Conservation (phyloP, 2,888 invertebrate species). For the Cremastinae sp. region DNA sequence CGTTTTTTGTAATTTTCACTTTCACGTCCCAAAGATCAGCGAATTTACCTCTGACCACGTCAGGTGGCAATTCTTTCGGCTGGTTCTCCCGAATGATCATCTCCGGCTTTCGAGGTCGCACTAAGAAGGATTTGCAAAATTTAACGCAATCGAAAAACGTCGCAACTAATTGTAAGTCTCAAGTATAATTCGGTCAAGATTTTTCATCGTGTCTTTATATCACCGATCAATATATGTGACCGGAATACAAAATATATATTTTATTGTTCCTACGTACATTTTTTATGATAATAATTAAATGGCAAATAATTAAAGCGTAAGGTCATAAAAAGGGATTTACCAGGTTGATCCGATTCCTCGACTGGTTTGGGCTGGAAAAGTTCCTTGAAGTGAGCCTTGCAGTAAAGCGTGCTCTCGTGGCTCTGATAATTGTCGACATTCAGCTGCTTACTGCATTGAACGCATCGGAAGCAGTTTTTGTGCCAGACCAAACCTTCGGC, state of each 20-base stretch:
- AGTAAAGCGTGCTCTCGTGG: constrained; percentile 94
- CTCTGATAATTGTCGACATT: constrained; percentile 96
- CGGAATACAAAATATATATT: too few relatives aligned
- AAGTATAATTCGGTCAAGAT: too few relatives aligned
- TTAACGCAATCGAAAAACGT: constrained; percentile 25
- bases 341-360: constrained; percentile 86
- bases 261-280: too few relatives aligned
- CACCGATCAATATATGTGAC: too few relatives aligned
- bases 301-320: too few relatives aligned
- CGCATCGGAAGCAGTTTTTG: constrained; percentile 96
- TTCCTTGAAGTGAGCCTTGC: constrained; percentile 96
- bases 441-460: constrained; percentile 95
- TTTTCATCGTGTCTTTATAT: too few relatives aligned
- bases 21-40: constrained; percentile 29
- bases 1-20: constrained; percentile 19
- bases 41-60: constrained; percentile 92
- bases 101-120: constrained; percentile 89
- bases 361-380: constrained; percentile 95
- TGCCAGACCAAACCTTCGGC: constrained; percentile 96
- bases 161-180: not conserved
- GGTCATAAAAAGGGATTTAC: constrained; percentile 81
- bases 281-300: too few relatives aligned
- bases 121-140: constrained; percentile 79
- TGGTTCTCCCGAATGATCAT: constrained; percentile 96
- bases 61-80: constrained; percentile 93